Percentiles rank a stretch among this genome's conserved stretches.
Conservation (phyloP, 1,140 invertebrate genomes). For the Drosophila rufa region DNA sequence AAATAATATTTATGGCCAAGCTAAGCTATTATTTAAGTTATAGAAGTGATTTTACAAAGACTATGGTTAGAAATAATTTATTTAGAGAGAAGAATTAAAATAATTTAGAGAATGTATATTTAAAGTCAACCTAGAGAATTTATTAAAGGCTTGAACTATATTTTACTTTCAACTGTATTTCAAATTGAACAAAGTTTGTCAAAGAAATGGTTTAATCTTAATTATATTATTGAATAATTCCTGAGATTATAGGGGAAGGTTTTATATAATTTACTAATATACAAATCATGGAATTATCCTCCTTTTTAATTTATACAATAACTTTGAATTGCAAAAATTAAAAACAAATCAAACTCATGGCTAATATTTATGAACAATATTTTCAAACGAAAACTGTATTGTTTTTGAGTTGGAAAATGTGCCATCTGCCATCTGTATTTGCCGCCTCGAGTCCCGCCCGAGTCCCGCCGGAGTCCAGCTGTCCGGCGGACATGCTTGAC, state of each 20-base stretch:
- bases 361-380: neutral
- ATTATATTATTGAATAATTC: neutral
- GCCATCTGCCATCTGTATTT: constrained; percentile 16
- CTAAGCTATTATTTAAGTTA: neutral
- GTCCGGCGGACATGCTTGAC: constrained; percentile 48
- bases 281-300: too few species aligned
- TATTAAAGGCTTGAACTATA: neutral
- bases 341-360: neutral
- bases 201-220: neutral
- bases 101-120: neutral
- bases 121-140: neutral
- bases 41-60: neutral
- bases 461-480: constrained; percentile 10
- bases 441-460: constrained; percentile 6
- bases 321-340: neutral
- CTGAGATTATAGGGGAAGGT: too few species aligned
- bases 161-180: neutral
- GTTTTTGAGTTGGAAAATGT: neutral
- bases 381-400: neutral
- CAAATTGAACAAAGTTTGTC: too few species aligned
- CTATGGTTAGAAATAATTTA: neutral
- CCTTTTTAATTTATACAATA: too few species aligned
- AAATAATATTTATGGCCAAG: neutral
- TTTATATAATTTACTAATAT: too few species aligned
- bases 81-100: too few species aligned